Evolutionary conservation across 1,140 invertebrate species (phyloP).

Genomic region (Drosophila gunungcola): DNA sequence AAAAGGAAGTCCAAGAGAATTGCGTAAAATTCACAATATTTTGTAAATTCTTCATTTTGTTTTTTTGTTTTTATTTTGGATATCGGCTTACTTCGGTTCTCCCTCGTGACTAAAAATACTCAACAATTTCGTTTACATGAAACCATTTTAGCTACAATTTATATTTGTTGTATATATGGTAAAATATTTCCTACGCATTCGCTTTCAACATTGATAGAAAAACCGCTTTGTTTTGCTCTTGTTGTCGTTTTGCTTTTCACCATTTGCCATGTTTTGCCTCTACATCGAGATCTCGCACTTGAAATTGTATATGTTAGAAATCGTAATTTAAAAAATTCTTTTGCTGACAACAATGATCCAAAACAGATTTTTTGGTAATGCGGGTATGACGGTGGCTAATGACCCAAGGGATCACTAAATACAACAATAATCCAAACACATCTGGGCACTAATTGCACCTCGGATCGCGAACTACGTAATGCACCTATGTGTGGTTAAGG

Average conservation of each 20-base stretch:
- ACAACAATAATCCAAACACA: slow-evolving; percentile 23
- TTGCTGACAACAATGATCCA: slow-evolving; percentile 74
- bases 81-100: slow-evolving; percentile 30
- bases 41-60: slow-evolving; percentile 46
- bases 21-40: slow-evolving; percentile 21
- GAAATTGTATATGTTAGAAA: slow-evolving; percentile 47
- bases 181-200: slow-evolving; percentile 62
- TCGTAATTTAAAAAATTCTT: slow-evolving; percentile 42
- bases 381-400: slow-evolving; percentile 1
- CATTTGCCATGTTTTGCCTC: slow-evolving; percentile 71
- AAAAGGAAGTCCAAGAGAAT: slow-evolving; percentile 5
- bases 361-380: slow-evolving; percentile 41
- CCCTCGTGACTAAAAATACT: slow-evolving; percentile 74
- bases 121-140: slow-evolving; percentile 80
- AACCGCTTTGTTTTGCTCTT: slow-evolving; percentile 43
- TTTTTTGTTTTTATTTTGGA: slow-evolving; percentile 16
- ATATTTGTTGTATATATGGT: slow-evolving; percentile 68
- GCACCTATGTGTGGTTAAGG: slow-evolving; percentile 60
- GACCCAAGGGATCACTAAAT: slow-evolving; percentile 32
- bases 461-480: slow-evolving; percentile 41
- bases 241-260: slow-evolving; percentile 66
- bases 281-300: slow-evolving; percentile 43
- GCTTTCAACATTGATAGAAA: slow-evolving; percentile 51
- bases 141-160: slow-evolving; percentile 83
- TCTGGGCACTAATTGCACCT: not conserved